A percentile compares a stretch with the other conserved stretches of the same genome.
These are phyloP conservation scores for Malurus cyaneus DNA, from an alignment of 2,113 vertebrate genomes.

Conservation along the genomic window DNA sequence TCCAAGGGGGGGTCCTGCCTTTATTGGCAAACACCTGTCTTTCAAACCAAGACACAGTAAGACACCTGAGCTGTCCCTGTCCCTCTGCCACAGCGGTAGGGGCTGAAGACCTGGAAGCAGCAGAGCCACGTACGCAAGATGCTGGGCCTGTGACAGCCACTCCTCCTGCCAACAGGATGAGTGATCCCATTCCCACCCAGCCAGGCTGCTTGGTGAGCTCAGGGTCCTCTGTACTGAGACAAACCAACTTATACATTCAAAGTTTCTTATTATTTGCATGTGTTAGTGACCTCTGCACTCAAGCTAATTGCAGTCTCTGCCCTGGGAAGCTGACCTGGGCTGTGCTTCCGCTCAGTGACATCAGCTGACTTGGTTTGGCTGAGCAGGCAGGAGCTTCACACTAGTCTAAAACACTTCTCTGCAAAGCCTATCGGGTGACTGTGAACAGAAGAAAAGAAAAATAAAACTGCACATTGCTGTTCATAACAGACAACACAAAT, in stretches of 20 bases:
- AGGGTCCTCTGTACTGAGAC: neutral
- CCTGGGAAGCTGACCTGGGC: neutral
- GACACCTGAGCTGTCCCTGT: neutral
- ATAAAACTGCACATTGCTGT: neutral
- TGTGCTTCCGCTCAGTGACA: neutral
- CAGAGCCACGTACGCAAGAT: neutral
- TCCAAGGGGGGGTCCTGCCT: no score
- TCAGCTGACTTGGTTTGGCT: neutral
- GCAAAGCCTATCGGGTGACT: neutral
- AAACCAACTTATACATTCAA: neutral
- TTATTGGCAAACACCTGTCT: no score
- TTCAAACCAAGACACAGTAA: neutral
- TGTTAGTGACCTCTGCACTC: neutral
- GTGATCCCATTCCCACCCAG: neutral
- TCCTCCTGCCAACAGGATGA: neutral
- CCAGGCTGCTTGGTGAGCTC: neutral
- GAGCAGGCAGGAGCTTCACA: neutral
- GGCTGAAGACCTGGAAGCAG: neutral
- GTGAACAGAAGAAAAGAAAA: neutral
- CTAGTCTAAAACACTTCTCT: neutral
- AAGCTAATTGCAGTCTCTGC: neutral
- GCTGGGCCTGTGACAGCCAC: neutral
- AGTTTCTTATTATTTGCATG: neutral
- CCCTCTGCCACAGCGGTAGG: rapidly evolving
- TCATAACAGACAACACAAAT: neutral